Conservation (phyloP, 2,888 invertebrate species). For the Nemapogon koenigi region DNA sequence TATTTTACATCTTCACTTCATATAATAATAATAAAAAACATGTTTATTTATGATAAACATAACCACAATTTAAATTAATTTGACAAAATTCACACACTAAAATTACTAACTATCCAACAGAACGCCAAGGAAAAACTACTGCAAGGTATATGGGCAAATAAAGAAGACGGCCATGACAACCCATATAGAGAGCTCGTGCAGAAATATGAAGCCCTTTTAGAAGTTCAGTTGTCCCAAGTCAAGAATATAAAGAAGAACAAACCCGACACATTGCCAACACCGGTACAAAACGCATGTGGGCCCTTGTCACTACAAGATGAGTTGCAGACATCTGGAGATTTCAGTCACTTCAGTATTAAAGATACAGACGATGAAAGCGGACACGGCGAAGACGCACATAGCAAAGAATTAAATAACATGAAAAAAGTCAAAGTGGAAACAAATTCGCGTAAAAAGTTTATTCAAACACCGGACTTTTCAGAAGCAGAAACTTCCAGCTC, state of each 20-base stretch:
- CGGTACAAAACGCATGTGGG: conserved; percentile 37
- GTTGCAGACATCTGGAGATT: conserved; percentile 76
- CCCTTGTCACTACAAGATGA: conserved; percentile 73
- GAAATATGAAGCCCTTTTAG: conserved; percentile 83
- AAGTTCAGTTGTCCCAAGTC: conserved; percentile 74
- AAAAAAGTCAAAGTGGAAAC: conserved; percentile 38
- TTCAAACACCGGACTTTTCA: conserved; percentile 83
- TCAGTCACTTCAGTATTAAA: conserved; percentile 68
- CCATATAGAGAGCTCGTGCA: conserved; percentile 83
- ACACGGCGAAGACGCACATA: conserved; percentile 61
- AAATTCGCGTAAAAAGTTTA: conserved; percentile 60
- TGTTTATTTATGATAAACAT: no score
- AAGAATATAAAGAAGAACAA: conserved; percentile 55
- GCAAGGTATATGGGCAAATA: conserved; percentile 59
- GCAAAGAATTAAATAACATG: conserved; percentile 46
- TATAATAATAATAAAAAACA: no score
- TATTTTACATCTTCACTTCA: no score
- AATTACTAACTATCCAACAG: conserved; percentile 27
- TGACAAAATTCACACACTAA: no score
- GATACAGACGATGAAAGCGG: conserved; percentile 72
- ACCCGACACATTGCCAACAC: conserved; percentile 26
- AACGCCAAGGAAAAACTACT: conserved; percentile 58
- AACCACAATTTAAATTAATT: no score
- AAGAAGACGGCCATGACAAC: conserved; percentile 64
- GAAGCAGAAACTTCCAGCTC: conserved; percentile 87